Base-by-base conservation (phyloP, 2,113 vertebrate species). In the Vidua macroura region DNA sequence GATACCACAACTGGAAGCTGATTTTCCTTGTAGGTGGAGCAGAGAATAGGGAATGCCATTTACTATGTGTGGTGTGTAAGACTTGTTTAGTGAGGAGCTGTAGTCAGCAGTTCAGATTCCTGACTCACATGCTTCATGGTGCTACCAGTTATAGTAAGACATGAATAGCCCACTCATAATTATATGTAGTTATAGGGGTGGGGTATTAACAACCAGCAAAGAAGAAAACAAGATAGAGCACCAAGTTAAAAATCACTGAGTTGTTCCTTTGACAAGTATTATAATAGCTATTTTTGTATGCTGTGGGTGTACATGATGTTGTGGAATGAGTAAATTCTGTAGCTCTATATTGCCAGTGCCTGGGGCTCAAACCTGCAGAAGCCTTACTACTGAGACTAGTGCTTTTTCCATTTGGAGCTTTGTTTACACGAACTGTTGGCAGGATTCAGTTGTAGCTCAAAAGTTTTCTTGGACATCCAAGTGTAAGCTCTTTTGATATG, bases 201-300 rank as follows among this genome's bases (percentile, higher is more conserved):
- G 87, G 79, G 81, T 94, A 92, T 94, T 92, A 95, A 92, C 87
- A 91, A 88, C 59, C 33, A 77, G 73, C 43, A 77, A 86, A 85
- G 53, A 87, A 55, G 92, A 91, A 96, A 97, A 94, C 23, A 48
- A 95, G 75, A 59, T 72, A 94, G 90, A 92, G 70, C 91, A 97
- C 90, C 39, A 63, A 78, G 83, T 88, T 96, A 88, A 96, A 95
- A 97, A 95, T 96, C 87, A 79, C 75, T 87, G 70, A 90, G 90
- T 82, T 95, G 68, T 93, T 96, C 85, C 82, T 90, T 96, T 93
- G 90, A 89, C 83, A 95, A 94, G 86, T 83, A 95, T 88, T 94
- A 56, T 70, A 92, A 93, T 80, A 87, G 62, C 74, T 95, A 73
- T 95, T 95, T 95, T 90, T 93, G 39, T 73, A 60, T 88, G 11